Evolutionary conservation across 92 coral and sea anemone genomes (phyloP).

Genomic region (Parazoanthus swiftii): DNA sequence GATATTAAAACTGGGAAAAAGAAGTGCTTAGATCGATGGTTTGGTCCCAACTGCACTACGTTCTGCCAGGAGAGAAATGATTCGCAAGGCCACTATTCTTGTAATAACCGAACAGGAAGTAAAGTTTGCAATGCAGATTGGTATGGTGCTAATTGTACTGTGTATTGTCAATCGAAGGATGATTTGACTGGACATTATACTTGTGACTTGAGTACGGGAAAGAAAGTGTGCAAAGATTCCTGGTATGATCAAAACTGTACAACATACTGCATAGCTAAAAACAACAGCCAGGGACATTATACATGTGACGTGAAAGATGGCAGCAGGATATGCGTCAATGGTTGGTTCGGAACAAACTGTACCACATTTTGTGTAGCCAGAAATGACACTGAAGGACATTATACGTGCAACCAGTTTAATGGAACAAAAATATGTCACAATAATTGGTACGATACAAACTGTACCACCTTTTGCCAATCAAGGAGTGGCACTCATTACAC

Average conservation of each 20-base stretch:
- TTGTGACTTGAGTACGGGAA: slow-evolving; percentile 57
- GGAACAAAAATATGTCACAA: slow-evolving; percentile 64
- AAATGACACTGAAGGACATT: slow-evolving; percentile 48
- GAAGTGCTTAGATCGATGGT: slow-evolving; percentile 64
- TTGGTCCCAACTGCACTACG: slow-evolving; percentile 55
- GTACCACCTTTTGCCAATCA: slow-evolving; percentile 56
- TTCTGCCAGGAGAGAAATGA: slow-evolving; percentile 57
- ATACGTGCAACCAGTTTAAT: slow-evolving; percentile 44
- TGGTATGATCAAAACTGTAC: slow-evolving; percentile 72
- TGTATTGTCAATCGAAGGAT: slow-evolving; percentile 39
- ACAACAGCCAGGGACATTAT: slow-evolving; percentile 65
- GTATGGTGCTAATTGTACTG: slow-evolving; percentile 61
- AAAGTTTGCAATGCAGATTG: slow-evolving; percentile 53
- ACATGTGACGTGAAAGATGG: slow-evolving; percentile 59
- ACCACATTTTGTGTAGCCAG: slow-evolving; percentile 51
- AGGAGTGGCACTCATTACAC: slow-evolving; percentile 47
- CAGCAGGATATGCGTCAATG: slow-evolving; percentile 15
- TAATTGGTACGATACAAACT: slow-evolving; percentile 69
- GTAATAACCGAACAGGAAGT: slow-evolving; percentile 52
- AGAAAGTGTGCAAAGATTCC: slow-evolving; percentile 51
- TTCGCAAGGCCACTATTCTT: slow-evolving; percentile 49
- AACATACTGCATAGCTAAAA: slow-evolving; percentile 47
- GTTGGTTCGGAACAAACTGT: slow-evolving; percentile 53
- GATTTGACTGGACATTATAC: slow-evolving; percentile 48
- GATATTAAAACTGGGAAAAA: slow-evolving; percentile 53